Conservation (phyloP, 2,888 invertebrate genomes). For the Metallyticus violacea region DNA sequence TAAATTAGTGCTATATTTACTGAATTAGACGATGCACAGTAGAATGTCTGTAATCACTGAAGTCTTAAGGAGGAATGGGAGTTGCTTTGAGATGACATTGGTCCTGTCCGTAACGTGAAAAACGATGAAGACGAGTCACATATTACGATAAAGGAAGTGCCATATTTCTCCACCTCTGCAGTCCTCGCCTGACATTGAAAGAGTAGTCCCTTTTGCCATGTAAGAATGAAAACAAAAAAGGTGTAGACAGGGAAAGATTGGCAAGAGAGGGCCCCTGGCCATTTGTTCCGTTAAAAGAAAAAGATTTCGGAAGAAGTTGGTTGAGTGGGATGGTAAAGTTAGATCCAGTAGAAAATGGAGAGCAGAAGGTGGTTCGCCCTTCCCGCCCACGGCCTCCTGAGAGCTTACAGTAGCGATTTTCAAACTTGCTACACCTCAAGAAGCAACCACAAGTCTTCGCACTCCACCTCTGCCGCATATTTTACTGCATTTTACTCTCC, state of each 20-base stretch:
- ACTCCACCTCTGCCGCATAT: background rate
- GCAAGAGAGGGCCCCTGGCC: background rate
- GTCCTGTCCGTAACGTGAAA: too few species aligned
- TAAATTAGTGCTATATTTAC: too few species aligned
- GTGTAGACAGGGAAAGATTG: background rate
- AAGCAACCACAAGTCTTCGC: background rate
- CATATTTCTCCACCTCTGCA: background rate
- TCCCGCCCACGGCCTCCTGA: background rate
- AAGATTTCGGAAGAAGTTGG: background rate
- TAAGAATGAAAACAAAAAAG: background rate
- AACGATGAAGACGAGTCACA: background rate
- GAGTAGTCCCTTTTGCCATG: background rate
- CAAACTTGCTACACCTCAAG: background rate
- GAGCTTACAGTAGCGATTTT: background rate
- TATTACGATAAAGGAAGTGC: background rate
- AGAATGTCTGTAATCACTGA: too few species aligned
- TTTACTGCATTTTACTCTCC: background rate
- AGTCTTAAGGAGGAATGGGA: too few species aligned
- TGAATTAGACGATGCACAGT: too few species aligned
- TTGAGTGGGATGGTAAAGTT: background rate
- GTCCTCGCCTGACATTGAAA: background rate
- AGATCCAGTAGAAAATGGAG: background rate
- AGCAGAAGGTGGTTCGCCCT: background rate
- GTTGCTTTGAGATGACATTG: too few species aligned
- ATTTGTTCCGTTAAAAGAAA: background rate